A percentile compares a stretch with the other conserved stretches of the same genome.
Conservation (phyloP, 2,797 vertebrate genomes). For the Lycodopsis pacificus region DNA sequence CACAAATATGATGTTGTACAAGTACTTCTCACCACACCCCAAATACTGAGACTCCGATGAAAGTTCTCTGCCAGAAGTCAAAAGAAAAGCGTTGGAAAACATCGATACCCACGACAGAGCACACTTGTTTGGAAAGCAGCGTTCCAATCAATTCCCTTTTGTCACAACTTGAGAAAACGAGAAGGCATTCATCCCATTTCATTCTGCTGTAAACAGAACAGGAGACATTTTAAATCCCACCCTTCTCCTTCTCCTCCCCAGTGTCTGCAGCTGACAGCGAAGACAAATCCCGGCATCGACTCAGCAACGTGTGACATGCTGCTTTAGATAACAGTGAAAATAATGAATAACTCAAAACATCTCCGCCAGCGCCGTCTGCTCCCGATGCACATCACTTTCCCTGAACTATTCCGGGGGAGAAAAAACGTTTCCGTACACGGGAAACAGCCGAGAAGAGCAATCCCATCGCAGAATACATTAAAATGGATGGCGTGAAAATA, state of each 20-base stretch:
- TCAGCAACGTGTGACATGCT: conserved; percentile 36
- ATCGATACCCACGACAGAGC: neutral
- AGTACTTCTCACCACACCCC: neutral
- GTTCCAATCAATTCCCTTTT: neutral
- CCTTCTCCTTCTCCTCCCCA: conserved; percentile 7
- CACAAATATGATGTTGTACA: too few relatives aligned
- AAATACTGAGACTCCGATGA: neutral
- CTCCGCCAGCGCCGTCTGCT: conserved; percentile 9
- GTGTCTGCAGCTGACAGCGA: conserved; percentile 26
- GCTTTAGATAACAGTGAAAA: conserved; percentile 32
- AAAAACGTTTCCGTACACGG: neutral
- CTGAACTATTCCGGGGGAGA: neutral
- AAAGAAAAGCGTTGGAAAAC: neutral
- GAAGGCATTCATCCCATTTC: neutral
- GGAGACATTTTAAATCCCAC: conserved; percentile 28
- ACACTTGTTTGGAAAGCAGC: neutral
- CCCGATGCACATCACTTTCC: conserved; percentile 40
- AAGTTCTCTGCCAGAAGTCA: neutral
- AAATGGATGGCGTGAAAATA: conserved; percentile 38
- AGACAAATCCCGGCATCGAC: conserved; percentile 18
- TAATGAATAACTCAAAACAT: conserved; percentile 52
- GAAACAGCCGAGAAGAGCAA: conserved; percentile 16
- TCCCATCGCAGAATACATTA: conserved; percentile 42
- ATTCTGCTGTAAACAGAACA: conserved; percentile 32
- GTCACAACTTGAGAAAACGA: conserved; percentile 29